Evolutionary conservation across 2,113 vertebrate species (phyloP), one percentile per base, ranked within the genome.

Genomic region (Xiphorhynchus elegans): DNA sequence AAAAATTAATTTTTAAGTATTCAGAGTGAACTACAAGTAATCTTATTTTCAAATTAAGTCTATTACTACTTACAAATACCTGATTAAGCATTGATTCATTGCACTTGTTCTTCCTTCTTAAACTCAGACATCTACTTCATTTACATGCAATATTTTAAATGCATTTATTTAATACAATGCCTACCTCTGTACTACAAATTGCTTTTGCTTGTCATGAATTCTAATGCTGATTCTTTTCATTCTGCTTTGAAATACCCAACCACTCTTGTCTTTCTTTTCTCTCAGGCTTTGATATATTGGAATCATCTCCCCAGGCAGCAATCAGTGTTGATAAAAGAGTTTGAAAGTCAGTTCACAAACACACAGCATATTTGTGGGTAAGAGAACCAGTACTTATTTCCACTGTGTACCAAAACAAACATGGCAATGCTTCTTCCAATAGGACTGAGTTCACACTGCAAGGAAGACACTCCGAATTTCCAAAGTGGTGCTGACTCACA

Each of bases 321-420:
- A 97, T 96, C 97, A 95, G 85, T 37, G 79, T 67, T 93, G 96
- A 97, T 96, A 96, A 96, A 95, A 95, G 78, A 90, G 90, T 73
- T 73, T 46, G 84, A 87, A 94, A 80, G 62, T 88, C 86, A 86
- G 84, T 95, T 95, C 94, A 88, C 85, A 97, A 96, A 92, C 39
- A 96, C 83, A 95, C 50, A 92, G 88, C 59, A 76, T 87, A 86
- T 95, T 94, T 87, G 89, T 10, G 53, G 66, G 42, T 20, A 89
- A 78, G 56, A 80, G 60, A 94, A 67, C 74, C 10, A 82, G 46
- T 23, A 55, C 37, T 95, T 80, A 50, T 86, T 89, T 97, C 89
- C 72, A 86, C 40, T 76, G 42, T 58, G 68, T 58, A 88, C 90
- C 35, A 67, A 77, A 83, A 69, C 85, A 93, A 90, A 88, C 49